Evolutionary conservation across 1,140 invertebrate species (phyloP).

Genomic region (Monomorium pharaonis): DNA sequence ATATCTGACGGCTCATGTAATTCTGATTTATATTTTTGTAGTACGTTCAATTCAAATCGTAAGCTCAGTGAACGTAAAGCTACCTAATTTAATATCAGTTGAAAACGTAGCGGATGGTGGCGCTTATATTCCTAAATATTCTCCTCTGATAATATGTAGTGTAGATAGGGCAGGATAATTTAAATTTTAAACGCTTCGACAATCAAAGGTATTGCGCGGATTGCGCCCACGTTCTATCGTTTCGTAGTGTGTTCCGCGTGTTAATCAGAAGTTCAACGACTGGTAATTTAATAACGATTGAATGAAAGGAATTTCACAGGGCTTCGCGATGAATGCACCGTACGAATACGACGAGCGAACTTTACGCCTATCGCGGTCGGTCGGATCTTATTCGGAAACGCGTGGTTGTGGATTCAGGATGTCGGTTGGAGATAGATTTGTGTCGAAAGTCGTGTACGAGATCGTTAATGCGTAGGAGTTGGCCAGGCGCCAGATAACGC

Average conservation of each 20-base stretch:
- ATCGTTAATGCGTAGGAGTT: slow-evolving; percentile 62
- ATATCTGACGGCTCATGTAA: background rate
- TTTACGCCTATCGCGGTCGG: background rate
- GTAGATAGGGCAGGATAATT: background rate
- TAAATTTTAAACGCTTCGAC: slow-evolving; percentile 22
- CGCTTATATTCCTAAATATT: background rate
- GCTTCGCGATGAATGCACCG: slow-evolving; percentile 10
- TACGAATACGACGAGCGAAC: background rate
- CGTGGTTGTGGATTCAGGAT: slow-evolving; percentile 19
- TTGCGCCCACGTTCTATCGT: background rate
- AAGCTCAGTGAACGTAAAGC: background rate
- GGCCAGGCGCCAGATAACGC: slow-evolving; percentile 12
- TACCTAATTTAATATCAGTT: background rate
- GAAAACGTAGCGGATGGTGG: background rate
- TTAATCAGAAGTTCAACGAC: slow-evolving; percentile 23
- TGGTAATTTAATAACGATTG: slow-evolving; percentile 45
- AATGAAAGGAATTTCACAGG: slow-evolving; percentile 2
- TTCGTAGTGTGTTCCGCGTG: background rate
- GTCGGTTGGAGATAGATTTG: slow-evolving; percentile 51
- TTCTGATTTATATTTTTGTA: background rate
- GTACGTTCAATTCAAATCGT: background rate
- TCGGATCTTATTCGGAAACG: slow-evolving; percentile 25
- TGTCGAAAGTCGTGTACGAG: slow-evolving; percentile 65
- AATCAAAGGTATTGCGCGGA: background rate
- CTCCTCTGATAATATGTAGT: background rate